phyloP scores from a whole-genome alignment of 2,888 invertebrate genomes.

The Stenchaetothrips biformis region DNA sequence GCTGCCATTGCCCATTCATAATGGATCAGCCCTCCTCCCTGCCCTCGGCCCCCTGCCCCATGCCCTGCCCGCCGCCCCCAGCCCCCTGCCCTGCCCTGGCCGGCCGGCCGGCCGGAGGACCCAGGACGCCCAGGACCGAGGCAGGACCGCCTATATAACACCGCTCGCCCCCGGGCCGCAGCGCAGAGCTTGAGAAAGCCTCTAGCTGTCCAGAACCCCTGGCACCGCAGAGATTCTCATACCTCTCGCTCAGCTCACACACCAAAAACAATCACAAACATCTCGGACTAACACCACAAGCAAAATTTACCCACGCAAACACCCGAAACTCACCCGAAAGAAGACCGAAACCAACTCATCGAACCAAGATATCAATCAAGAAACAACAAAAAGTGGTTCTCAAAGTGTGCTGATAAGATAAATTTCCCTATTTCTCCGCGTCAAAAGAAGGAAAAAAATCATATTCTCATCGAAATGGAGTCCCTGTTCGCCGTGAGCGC shows the following conservation, averaged over 20 bases:
- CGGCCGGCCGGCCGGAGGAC: neutral
- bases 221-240: conserved; percentile 18
- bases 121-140: neutral
- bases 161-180: neutral
- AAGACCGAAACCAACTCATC: neutral
- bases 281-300: neutral
- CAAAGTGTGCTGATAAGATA: conserved; percentile 2
- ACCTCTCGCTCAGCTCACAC: conserved; percentile 24
- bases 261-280: neutral
- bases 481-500: conserved; percentile 10
- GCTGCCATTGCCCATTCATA: neutral
- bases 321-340: neutral
- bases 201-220: conserved; percentile 20
- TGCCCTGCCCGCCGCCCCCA: neutral
- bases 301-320: neutral
- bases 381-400: neutral
- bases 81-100: neutral
- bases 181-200: conserved; percentile 21
- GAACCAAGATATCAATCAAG: neutral
- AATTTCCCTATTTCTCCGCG: neutral
- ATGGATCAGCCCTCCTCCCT: neutral
- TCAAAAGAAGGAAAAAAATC: neutral
- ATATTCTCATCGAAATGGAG: neutral
- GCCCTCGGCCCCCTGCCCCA: neutral
- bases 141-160: neutral